These are phyloP conservation scores for Drosophila bipectinata DNA, from an alignment of 1,140 invertebrate genomes.

Conservation along the genomic window DNA sequence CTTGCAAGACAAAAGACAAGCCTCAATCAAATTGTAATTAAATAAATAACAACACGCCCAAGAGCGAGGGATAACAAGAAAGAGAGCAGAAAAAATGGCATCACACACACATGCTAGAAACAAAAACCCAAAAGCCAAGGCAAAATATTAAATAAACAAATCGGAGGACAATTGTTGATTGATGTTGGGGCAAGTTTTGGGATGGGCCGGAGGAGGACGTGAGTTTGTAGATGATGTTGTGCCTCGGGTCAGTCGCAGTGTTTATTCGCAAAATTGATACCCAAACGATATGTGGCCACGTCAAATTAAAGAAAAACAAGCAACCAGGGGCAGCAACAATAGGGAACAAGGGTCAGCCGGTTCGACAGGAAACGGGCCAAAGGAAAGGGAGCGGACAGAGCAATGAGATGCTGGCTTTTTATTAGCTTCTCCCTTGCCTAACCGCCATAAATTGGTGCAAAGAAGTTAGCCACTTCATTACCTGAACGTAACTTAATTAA, in stretches of 20 bases:
- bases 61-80: conserved; percentile 1
- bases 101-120: conserved; percentile 4
- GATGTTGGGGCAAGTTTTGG: conserved; percentile 37
- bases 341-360: conserved; percentile 1
- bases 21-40: conserved; percentile 74
- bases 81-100: conserved; percentile 2
- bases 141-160: conserved; percentile 73
- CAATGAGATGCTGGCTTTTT: conserved; percentile 24
- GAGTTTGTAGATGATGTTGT: conserved; percentile 6
- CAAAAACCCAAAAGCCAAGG: conserved; percentile 31
- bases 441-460: conserved; percentile 66
- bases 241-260: conserved; percentile 14
- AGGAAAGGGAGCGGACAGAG: neutral
- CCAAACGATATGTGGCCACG: conserved; percentile 11
- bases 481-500: conserved; percentile 69
- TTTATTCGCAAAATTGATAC: conserved; percentile 40
- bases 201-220: neutral
- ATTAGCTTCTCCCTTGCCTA: conserved; percentile 19
- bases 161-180: conserved; percentile 52
- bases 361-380: neutral
- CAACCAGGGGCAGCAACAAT: neutral
- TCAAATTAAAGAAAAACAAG: conserved; percentile 56
- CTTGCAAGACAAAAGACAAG: conserved; percentile 49
- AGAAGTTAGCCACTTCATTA: conserved; percentile 75
- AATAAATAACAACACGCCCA: conserved; percentile 56